A percentile compares a stretch with the other conserved stretches of the same genome.
These are phyloP conservation scores for Plectus sambesii DNA, from an alignment of 1,140 invertebrate genomes.

Conservation along the genomic window DNA sequence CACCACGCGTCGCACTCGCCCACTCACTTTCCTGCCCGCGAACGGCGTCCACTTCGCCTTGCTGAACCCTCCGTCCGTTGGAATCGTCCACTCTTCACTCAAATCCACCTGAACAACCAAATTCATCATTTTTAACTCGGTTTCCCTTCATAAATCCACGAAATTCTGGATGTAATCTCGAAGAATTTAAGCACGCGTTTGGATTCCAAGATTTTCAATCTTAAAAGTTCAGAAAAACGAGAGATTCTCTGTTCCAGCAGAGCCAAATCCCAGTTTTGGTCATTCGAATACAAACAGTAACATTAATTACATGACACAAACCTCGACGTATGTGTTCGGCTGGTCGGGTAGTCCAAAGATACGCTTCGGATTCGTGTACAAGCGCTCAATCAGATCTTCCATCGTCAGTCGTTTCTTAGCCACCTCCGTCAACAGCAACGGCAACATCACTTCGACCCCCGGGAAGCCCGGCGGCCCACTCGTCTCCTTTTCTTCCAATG, in stretches of 20 bases:
- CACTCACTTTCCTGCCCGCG: constrained; percentile 71
- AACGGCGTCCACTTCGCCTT: constrained; percentile 97
- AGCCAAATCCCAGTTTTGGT: no score
- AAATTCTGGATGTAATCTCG: neutral
- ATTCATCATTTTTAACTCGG: no score
- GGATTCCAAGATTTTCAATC: no score
- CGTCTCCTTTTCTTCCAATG: constrained; percentile 64
- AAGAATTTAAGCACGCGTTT: constrained; percentile 14
- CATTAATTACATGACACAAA: constrained; percentile 46
- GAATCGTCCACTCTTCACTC: constrained; percentile 85
- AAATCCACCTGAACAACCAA: constrained; percentile 48
- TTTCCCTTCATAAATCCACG: no score
- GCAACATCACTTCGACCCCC: constrained; percentile 90
- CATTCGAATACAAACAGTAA: neutral
- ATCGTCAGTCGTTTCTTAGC: constrained; percentile 77
- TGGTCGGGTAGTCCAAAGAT: constrained; percentile 97
- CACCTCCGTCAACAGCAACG: constrained; percentile 83
- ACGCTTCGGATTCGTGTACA: constrained; percentile 78
- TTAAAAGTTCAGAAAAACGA: no score
- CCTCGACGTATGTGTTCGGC: constrained; percentile 87
- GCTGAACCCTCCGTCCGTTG: constrained; percentile 62
- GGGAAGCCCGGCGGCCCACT: constrained; percentile 72
- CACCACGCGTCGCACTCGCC: constrained; percentile 78
- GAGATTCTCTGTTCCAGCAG: no score
- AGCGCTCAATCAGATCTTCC: constrained; percentile 77